Evolutionary conservation across 2,797 vertebrate genomes (phyloP), one percentile per base, ranked within the genome.

Genomic region (Syndactyla subalaris): DNA sequence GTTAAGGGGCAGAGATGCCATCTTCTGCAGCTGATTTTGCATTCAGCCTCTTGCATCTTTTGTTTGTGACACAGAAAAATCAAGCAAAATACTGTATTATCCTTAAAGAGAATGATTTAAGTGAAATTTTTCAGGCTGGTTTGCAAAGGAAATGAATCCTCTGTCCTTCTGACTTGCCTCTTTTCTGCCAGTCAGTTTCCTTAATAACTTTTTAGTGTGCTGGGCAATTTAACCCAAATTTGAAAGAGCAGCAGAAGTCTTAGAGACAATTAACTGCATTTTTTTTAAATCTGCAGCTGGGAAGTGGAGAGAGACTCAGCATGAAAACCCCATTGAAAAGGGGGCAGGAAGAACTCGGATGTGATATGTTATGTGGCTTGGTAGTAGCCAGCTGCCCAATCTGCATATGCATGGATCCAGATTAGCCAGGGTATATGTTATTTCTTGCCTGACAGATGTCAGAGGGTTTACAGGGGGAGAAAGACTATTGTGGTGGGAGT

Each of bases 361-460:
- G 82, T 90, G 82, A 88, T 88, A 95, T 76, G 93, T 93, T 96
- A 86, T 15, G 71, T 86, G 83, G 83, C 62, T 88, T 86, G 92
- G 95, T 97, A 92, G 96, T 95, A 92, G 96, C 95, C 96, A 97
- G 96, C 96, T 97, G 96, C 96, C 96, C 92, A 62, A 97, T 97
- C 94, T 97, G 94, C 96, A 97, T 97, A 96, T 96, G 94, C 96
- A 97, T 97, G 77, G 90, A 34, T 94, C 70, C 95, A 97, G 96
- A 95, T 94, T 95, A 97, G 92, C 90, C 67, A 73, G 93, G 67
- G 80, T 95, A 76, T 51, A 77, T 78, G 93, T 66, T 94, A 95
- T 88, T 95, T 95, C 94, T 96, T 95, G 95, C 90, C 78, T 96
- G 92, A 95, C 95, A 96, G 94, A 97, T 96, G 96, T 97, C 96